These are phyloP conservation scores for Seladonia tumulorum DNA, from an alignment of 2,888 invertebrate genomes.

Conservation along the genomic window DNA sequence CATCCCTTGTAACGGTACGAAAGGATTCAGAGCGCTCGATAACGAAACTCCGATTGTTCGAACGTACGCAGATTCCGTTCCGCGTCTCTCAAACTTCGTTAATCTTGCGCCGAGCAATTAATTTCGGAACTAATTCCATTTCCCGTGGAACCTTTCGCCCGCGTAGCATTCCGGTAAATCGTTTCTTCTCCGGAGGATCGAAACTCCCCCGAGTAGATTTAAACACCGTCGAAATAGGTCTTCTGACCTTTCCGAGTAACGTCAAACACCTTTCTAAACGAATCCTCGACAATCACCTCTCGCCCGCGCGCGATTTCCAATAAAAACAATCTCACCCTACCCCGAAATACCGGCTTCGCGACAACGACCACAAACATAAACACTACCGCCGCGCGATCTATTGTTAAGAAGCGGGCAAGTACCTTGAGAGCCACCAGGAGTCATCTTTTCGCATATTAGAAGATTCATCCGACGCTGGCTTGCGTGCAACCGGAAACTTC, in stretches of 20 bases:
- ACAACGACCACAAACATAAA: not conserved
- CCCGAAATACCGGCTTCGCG: not conserved
- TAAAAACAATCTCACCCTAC: not conserved
- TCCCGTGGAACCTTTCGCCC: not conserved
- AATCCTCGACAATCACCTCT: not conserved
- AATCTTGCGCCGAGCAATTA: not conserved
- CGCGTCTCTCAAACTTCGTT: not conserved
- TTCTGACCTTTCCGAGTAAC: not conserved
- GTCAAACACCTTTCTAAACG: not conserved
- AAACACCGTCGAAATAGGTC: not conserved
- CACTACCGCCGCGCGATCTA: not conserved
- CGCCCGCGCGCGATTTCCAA: too few relatives aligned
- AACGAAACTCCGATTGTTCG: not conserved
- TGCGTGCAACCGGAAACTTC: constrained; percentile 29
- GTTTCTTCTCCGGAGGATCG: not conserved
- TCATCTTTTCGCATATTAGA: constrained; percentile 72
- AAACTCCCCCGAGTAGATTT: not conserved
- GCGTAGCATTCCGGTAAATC: not conserved
- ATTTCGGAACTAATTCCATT: not conserved
- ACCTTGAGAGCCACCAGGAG: constrained; percentile 61
- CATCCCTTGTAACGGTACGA: not conserved
- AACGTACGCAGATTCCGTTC: not conserved
- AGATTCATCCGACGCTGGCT: constrained; percentile 56
- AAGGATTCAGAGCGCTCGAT: not conserved
- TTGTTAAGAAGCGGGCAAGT: not conserved